These are phyloP conservation scores for Lepus americanus DNA, from an alignment of 2,113 vertebrate species.

Conservation along the genomic window DNA sequence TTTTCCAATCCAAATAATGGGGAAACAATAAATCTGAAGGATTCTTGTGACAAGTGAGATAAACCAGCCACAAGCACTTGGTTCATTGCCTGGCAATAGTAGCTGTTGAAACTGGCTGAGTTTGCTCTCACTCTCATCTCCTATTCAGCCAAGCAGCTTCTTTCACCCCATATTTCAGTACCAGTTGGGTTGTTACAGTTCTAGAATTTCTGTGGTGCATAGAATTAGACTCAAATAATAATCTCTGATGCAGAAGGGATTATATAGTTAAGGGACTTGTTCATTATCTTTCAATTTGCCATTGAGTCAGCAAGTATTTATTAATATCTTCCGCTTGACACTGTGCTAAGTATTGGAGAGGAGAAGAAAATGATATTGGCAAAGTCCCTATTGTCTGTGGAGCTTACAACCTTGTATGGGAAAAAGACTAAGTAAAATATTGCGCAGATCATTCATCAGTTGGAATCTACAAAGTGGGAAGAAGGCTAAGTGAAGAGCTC, in stretches of 20 bases:
- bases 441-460: not conserved
- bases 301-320: not conserved
- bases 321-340: not conserved
- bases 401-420: not conserved
- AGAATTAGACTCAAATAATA: conserved; percentile 25
- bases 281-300: conserved; percentile 10
- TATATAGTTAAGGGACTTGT: not conserved
- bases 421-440: not conserved
- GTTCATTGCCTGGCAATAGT: not conserved
- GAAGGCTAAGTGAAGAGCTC: not conserved
- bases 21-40: not conserved
- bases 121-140: not conserved
- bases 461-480: not conserved
- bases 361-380: not conserved
- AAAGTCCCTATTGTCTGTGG: not conserved
- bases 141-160: not conserved
- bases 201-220: not conserved
- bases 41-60: conserved; percentile 8
- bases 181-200: not conserved
- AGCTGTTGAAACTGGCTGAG: not conserved
- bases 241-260: not conserved
- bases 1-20: conserved; percentile 31
- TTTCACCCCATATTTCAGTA: not conserved
- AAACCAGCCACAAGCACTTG: not conserved
- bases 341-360: not conserved